phyloP scores from a whole-genome alignment of 1,140 invertebrate genomes.

The Apolygus lucorum region DNA sequence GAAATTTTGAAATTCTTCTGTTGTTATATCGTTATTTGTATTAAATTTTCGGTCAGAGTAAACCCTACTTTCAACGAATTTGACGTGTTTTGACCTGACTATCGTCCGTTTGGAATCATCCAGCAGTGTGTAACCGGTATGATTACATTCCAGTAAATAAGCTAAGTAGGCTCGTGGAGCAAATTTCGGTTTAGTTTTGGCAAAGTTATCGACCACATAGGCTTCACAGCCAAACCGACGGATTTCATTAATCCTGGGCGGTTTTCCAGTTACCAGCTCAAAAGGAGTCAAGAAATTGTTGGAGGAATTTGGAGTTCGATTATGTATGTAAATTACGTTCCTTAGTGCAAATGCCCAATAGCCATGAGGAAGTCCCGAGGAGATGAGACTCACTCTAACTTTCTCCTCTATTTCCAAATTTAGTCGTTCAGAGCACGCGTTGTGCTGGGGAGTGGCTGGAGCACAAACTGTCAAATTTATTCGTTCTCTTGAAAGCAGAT shows the following conservation, averaged over 20 bases:
- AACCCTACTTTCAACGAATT: background rate
- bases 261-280: background rate
- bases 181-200: background rate
- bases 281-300: background rate
- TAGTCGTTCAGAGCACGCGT: background rate
- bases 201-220: background rate
- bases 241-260: background rate
- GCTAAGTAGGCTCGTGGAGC: background rate
- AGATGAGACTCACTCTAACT: background rate
- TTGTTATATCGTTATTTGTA: background rate
- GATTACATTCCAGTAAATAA: background rate
- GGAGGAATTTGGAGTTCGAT: background rate
- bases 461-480: background rate
- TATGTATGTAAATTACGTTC: background rate
- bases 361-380: background rate
- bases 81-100: background rate
- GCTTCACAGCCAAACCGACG: background rate
- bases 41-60: background rate
- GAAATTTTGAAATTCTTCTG: background rate
- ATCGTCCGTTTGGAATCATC: background rate
- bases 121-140: background rate
- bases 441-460: background rate
- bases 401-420: background rate
- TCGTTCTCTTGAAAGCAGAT: background rate
- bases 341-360: background rate